Evolutionary conservation across 2,888 invertebrate genomes (phyloP), one percentile per base, ranked within the genome.

Genomic region (Sycophila texana): DNA sequence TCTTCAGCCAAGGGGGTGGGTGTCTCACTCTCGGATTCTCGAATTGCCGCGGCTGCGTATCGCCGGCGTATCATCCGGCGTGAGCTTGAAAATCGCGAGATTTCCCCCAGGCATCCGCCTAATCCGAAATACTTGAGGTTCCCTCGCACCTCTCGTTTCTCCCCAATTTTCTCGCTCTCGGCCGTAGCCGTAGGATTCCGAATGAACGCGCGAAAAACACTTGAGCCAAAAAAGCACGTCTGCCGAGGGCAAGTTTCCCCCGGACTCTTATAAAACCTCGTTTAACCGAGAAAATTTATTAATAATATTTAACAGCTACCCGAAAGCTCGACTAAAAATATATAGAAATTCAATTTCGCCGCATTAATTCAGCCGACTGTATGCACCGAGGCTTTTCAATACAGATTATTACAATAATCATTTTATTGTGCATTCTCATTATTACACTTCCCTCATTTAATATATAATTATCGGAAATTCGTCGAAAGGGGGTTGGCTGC

Each of bases 111-210:
- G 83, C 79, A 81, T 82, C 72, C 53, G 53, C 70, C 72, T 80
- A 83, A 84, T 83, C 82, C 82, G 77, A 83, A 85, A 84, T 84
- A 83, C 85, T 84, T 77, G 83, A 82, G 81, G 83, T 58, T 68
- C 83, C 22, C 67, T 66, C 60, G 7, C 53, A 4, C 55, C 53
- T 61, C 22, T 22, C 18, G 18, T 26, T 26, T 16, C 58, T 53
- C 26, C 20, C 18, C 18, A 39, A 39, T 47, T n/a, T 20, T 65
- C 51, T 53, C 22, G n/a, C 22, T 53, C 13, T n/a, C 14, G n/a
- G n/a, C n/a, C n/a, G n/a, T 4, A 63, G 12, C 57, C 5, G 14
- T 26, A 26, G 16, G 18, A 39, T 57, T n/a, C 7, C 53, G 13
- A 22, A 58, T 39, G 14, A 16, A 18, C 30, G 18, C 20, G 60